Percentiles rank a stretch among this genome's conserved stretches.
phyloP scores from a whole-genome alignment of 2,888 invertebrate genomes.

The Conchocele bisecta region DNA sequence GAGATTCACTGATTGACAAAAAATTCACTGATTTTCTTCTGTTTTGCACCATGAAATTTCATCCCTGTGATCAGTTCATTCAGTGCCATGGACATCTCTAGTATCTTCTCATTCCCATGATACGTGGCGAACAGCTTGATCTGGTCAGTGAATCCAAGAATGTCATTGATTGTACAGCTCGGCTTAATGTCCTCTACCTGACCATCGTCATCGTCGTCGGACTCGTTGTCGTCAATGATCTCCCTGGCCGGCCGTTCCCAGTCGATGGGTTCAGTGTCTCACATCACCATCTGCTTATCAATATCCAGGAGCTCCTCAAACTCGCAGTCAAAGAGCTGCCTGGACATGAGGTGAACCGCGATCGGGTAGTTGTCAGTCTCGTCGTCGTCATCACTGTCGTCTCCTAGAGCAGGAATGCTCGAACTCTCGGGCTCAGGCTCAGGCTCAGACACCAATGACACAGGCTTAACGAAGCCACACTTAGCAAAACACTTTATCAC shows the following conservation, averaged over 20 bases:
- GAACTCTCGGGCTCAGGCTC: background rate
- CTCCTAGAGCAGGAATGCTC: background rate
- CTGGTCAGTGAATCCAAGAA: no score
- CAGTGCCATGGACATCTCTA: no score
- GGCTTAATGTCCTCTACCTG: no score
- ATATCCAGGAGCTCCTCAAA: conserved; percentile 17
- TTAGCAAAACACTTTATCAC: conserved; percentile 9
- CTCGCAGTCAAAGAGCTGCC: conserved; percentile 27
- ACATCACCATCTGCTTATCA: conserved; percentile 9
- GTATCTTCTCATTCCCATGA: no score
- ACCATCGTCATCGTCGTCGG: no score
- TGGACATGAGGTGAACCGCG: conserved; percentile 3
- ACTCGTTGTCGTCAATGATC: no score
- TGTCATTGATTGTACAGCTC: no score
- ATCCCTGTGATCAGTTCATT: no score
- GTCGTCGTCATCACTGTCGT: background rate
- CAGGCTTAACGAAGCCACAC: background rate
- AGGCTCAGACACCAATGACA: background rate
- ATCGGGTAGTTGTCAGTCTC: conserved; percentile 26
- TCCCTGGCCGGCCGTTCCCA: conserved; percentile 14
- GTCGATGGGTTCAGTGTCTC: conserved; percentile 6
- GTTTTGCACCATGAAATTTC: no score
- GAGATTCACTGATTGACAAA: no score
- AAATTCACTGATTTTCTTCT: no score
- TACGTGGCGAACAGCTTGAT: no score